A percentile compares a stretch with the other conserved stretches of the same genome.
Conservation (phyloP, 1,140 invertebrate species). For the Drosophila watanabei region DNA sequence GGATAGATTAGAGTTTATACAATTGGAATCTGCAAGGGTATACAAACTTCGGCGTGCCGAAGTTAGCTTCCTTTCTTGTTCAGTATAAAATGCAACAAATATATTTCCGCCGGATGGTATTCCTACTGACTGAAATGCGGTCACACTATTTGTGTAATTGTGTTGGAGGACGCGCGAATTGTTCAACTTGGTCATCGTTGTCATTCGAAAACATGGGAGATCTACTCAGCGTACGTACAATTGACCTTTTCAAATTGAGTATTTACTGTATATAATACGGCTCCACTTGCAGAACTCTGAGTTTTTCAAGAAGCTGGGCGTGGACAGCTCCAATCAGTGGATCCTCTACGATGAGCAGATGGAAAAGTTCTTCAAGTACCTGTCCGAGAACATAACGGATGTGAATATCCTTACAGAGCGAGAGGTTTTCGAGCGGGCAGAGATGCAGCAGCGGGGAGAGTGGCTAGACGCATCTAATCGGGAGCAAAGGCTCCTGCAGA, state of each 20-base stretch:
- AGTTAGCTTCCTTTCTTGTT: too few species aligned
- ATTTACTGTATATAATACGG: background rate
- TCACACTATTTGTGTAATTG: slow-evolving; percentile 2
- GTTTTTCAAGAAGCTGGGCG: slow-evolving; percentile 76
- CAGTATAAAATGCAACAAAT: background rate
- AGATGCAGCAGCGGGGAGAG: slow-evolving; percentile 38
- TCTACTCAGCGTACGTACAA: slow-evolving; percentile 51
- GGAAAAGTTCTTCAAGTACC: slow-evolving; percentile 74
- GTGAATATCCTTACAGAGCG: slow-evolving; percentile 69
- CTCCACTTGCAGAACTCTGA: slow-evolving; percentile 59
- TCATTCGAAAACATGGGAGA: slow-evolving; percentile 55
- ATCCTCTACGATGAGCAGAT: slow-evolving; percentile 80
- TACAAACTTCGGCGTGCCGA: too few species aligned
- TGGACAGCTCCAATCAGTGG: slow-evolving; percentile 80
- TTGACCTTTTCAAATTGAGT: background rate
- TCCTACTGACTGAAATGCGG: background rate
- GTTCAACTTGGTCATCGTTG: slow-evolving; percentile 2
- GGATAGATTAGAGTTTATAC: too few species aligned
- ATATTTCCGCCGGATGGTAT: background rate
- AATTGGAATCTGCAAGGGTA: too few species aligned
- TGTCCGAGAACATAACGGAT: slow-evolving; percentile 68
- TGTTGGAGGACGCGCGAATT: slow-evolving; percentile 16
- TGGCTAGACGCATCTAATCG: slow-evolving; percentile 42
- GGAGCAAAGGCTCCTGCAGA: slow-evolving; percentile 36
- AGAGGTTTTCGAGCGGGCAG: slow-evolving; percentile 61